Evolutionary conservation across 1,140 invertebrate genomes (phyloP).

Genomic region (Pseudomyrmex cubaensis): DNA sequence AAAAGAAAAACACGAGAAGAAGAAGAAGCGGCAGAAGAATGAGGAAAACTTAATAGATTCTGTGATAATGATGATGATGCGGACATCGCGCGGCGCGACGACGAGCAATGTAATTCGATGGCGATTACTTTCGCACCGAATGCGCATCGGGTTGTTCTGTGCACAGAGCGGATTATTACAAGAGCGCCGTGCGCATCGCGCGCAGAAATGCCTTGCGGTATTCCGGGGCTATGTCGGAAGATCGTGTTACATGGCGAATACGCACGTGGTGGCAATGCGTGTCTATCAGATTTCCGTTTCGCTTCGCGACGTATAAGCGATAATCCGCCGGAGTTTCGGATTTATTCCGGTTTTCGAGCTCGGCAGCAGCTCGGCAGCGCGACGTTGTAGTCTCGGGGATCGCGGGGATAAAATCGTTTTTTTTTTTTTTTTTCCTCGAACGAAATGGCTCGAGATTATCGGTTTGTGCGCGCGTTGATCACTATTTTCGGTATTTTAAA

Average conservation of each 20-base stretch:
- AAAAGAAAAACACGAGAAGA: too few relatives aligned
- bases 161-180: not conserved
- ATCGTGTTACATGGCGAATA: constrained; percentile 59
- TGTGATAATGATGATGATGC: not conserved
- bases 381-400: too few relatives aligned
- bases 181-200: not conserved
- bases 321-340: constrained; percentile 49
- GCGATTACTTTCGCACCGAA: constrained; percentile 22
- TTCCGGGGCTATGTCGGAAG: constrained; percentile 2
- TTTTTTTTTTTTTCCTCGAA: too few relatives aligned
- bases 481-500: too few relatives aligned
- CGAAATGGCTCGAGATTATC: too few relatives aligned
- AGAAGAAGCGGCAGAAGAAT: too few relatives aligned
- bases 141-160: not conserved
- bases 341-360: constrained; percentile 47
- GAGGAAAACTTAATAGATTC: not conserved
- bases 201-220: constrained; percentile 8
- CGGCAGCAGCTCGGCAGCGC: not conserved
- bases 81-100: not conserved
- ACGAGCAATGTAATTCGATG: not conserved
- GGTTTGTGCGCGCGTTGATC: too few relatives aligned
- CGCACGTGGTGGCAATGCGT: constrained; percentile 6
- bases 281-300: constrained; percentile 69
- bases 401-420: too few relatives aligned
- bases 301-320: constrained; percentile 24